Conservation (phyloP, 2,113 vertebrate genomes). For the Rhagologus leucostigma region DNA sequence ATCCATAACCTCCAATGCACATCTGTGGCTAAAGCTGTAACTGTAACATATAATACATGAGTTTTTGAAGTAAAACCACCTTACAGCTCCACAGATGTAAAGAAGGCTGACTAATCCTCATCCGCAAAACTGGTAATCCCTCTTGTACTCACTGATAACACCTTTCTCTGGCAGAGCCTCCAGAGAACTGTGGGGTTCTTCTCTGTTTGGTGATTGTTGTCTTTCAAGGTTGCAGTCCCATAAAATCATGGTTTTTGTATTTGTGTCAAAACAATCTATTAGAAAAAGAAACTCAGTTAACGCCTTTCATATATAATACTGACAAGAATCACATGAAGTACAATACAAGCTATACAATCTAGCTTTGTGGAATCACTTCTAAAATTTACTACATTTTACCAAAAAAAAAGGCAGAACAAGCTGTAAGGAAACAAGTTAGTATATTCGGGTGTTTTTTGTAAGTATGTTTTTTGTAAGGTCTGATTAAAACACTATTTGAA, state of each 20-base stretch:
- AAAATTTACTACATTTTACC: neutral
- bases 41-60: neutral
- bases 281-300: neutral
- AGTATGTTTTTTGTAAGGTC: neutral
- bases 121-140: neutral
- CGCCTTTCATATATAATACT: neutral
- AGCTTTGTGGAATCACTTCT: neutral
- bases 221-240: neutral
- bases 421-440: neutral
- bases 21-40: neutral
- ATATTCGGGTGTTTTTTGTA: neutral
- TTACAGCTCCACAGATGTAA: neutral
- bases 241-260: neutral
- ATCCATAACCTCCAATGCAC: neutral
- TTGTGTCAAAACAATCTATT: neutral
- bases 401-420: neutral
- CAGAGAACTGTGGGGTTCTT: neutral
- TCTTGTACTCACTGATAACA: neutral
- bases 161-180: neutral
- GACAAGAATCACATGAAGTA: neutral
- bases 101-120: neutral
- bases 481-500: neutral
- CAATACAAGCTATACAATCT: neutral
- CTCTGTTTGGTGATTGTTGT: neutral
- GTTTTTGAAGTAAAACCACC: conserved; percentile 8